Evolutionary conservation across 2,888 invertebrate genomes (phyloP), one percentile per base, ranked within the genome.

Genomic region (Scaptomyza tumidula): DNA sequence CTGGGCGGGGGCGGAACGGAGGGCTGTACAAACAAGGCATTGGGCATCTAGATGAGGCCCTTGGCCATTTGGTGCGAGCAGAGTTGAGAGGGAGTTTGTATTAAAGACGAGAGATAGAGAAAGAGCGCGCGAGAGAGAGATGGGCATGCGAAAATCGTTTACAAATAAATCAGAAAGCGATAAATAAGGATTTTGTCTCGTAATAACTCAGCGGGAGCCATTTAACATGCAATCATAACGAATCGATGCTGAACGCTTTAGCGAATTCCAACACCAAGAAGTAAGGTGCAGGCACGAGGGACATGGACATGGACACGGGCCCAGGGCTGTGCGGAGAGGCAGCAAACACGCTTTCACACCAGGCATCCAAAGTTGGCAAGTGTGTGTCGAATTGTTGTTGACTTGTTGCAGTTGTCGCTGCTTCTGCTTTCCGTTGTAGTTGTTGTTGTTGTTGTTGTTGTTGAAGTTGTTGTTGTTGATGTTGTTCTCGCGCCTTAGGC

Each of bases 141-240:
- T 65, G 67, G 68, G 33, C 71, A 74, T 66, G 74, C 67, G 78
- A 80, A 88, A 89, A 90, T 89, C 90, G 89, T 88, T 89, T 90
- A 89, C 90, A 90, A 91, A 90, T 91, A 91, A 91, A 91, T 91
- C 91, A 91, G 90, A 90, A 90, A 91, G 91, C 91, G 91, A 91
- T 91, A 91, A 91, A 91, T 91, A 91, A 91, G 91, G 90, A 91
- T 91, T 91, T 91, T 91, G 91, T 91, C 91, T 91, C 91, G 91
- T 91, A 91, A 91, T 91, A 91, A 91, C 91, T 91, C 91, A 91
- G 91, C 91, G 89, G 91, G 91, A 90, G 90, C 89, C 90, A 90
- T 90, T 91, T 90, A 91, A 90, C 90, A 90, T 90, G 90, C 90
- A 90, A 90, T 90, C 90, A 90, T 90, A 90, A 90, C 90, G 90